Percentiles rank a stretch among this genome's conserved stretches.
These are phyloP conservation scores for Apostichopus leukothele DNA, from an alignment of 53 echinoderm and acorn worm species.

Conservation along the genomic window DNA sequence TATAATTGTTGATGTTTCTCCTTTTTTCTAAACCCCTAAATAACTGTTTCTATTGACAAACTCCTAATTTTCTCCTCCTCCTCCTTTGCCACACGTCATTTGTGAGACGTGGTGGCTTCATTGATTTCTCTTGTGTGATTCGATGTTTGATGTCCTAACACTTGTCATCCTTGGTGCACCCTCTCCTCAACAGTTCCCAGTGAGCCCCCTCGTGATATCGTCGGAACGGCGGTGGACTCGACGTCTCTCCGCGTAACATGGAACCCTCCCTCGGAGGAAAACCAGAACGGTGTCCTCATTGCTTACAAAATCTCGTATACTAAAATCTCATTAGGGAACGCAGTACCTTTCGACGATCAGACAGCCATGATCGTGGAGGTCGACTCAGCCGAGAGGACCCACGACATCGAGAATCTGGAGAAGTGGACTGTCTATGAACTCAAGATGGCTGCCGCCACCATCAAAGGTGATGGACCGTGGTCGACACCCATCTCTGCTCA, in stretches of 20 bases:
- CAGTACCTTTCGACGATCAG: constrained; percentile 22
- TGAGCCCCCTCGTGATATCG: constrained; percentile 84
- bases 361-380: constrained; percentile 46
- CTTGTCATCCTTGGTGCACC: background rate
- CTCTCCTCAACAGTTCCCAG: constrained; percentile 62
- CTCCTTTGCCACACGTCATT: no score
- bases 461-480: constrained; percentile 90
- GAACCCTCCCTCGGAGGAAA: constrained; percentile 75
- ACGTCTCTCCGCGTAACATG: constrained; percentile 82
- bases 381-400: constrained; percentile 46
- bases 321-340: constrained; percentile 54
- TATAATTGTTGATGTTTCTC: no score
- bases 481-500: constrained; percentile 63
- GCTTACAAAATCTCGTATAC: constrained; percentile 85
- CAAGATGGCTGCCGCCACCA: constrained; percentile 78
- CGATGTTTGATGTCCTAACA: background rate
- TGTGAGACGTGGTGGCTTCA: no score
- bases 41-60: no score
- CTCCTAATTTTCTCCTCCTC: no score
- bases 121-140: no score
- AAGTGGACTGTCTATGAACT: constrained; percentile 96
- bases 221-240: constrained; percentile 69
- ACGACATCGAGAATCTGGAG: constrained; percentile 60
- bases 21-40: no score
- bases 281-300: constrained; percentile 88